These are phyloP conservation scores for Labrus mixtus DNA, from an alignment of 2,113 vertebrate species.

Conservation along the genomic window DNA sequence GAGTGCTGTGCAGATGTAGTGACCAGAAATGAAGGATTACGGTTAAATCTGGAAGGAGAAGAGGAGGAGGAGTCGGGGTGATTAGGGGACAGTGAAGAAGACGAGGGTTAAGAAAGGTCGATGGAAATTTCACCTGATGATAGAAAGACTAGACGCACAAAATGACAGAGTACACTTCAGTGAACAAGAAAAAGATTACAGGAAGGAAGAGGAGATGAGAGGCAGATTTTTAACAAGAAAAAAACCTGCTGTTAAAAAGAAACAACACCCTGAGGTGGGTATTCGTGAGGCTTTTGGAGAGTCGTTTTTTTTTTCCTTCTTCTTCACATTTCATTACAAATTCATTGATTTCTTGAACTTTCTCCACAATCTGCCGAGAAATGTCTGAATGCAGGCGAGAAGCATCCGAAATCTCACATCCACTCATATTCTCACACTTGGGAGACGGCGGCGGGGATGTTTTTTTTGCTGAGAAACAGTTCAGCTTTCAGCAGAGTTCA, in stretches of 20 bases:
- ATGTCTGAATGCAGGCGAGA: neutral
- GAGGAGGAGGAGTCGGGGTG: conserved; percentile 30
- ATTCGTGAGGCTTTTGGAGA: neutral
- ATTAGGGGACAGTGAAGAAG: conserved; percentile 39
- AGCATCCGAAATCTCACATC: conserved; percentile 21
- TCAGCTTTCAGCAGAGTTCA: conserved; percentile 17
- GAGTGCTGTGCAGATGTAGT: conserved; percentile 74
- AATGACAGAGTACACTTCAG: neutral
- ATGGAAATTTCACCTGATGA: conserved; percentile 41
- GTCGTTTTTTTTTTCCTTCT: neutral
- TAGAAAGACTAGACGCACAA: conserved; percentile 26
- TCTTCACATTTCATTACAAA: conserved; percentile 28
- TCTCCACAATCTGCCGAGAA: conserved; percentile 9
- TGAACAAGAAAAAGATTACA: conserved; percentile 15
- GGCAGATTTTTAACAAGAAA: conserved; percentile 11
- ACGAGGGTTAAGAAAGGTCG: conserved; percentile 30
- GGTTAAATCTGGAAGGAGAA: conserved; percentile 72
- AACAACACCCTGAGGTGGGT: neutral
- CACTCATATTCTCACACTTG: conserved; percentile 25
- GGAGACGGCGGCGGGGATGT: neutral
- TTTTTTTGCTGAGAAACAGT: conserved; percentile 22
- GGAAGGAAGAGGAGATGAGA: conserved; percentile 7
- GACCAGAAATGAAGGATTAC: conserved; percentile 76
- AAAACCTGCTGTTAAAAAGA: conserved; percentile 1
- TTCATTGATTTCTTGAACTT: conserved; percentile 43